Base-by-base conservation (phyloP, 2,888 invertebrate genomes). In the Drosophila fungiperda region DNA sequence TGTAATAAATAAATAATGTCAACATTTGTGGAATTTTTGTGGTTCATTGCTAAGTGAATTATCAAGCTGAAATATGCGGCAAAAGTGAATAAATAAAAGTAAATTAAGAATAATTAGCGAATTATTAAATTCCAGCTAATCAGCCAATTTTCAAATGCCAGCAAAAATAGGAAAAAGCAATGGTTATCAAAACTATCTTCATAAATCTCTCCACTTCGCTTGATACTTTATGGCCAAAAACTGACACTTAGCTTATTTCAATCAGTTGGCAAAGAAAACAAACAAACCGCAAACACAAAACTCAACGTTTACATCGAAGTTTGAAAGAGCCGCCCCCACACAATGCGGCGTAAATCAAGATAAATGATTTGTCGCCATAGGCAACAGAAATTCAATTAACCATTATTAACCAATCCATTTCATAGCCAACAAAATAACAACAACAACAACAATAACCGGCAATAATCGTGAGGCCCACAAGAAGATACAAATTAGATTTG, bases 321-420 rank as follows among this genome's bases (percentile, higher is more conserved):
- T 58, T 50, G 17, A 38, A 65, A 40, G 50, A 38, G 26, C 67
- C 55, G 72, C 73, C 70, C 76, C 75, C 85, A 78, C 78, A 80
- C 80, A 85, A 76, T 73, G 86, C 77, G 86, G 86, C 88, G 80
- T 89, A 87, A 87, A 87, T 89, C 90, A 84, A 74, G 88, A 78
- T 90, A 87, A 87, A 82, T 79, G 85, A 83, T 87, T 89, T 87
- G 89, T 91, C 85, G 91, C 90, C 87, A 70, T 64, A 54, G 83
- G 90, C 90, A 78, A 73, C 80, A 82, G 80, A 74, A 87, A 87
- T 87, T 91, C 90, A 90, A 90, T 90, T 91, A 90, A 83, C 85
- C 78, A 89, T 88, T 85, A 87, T 87, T 91, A 89, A 90, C 82
- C 82, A 90, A 85, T 90, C 78, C 81, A 80, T 81, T 85, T 82